Evolutionary conservation across 2,113 vertebrate genomes (phyloP), one percentile per base, ranked within the genome.

Genomic region (Notothenia coriiceps): DNA sequence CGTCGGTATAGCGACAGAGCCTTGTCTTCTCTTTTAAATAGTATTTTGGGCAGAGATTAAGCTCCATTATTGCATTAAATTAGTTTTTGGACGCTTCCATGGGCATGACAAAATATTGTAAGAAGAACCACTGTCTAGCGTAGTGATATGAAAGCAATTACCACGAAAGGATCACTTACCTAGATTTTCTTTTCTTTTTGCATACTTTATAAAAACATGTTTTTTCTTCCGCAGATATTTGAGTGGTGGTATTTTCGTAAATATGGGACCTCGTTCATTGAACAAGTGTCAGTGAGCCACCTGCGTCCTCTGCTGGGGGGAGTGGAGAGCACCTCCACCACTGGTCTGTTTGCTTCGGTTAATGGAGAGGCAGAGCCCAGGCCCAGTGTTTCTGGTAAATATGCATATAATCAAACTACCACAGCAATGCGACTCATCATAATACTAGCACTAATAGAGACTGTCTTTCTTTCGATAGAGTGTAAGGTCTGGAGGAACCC

Each of bases 191-290:
- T 64, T n/a, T 64, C 25, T 56, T 6, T 7, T 40, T 40, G 35
- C 35, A 40, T 40, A 40, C 35, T 40, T 40, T 40, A 40, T 40
- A 40, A 40, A 29, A 40, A 8, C 1, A 0, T 56, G 0, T 88
- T 0, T 52, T 0, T 88, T 69, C 46, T 0, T 40, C 17, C 10
- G 6, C 90, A 99, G 98, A 96, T 99, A 93, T 99, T 99, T 95
- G 98, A 99, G 89, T 99, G 97, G 97, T 99, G 98, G 97, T 98
- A 99, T 88, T 99, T 99, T 84, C 95, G 96, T 69, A 99, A 99
- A 68, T 98, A 99, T 0, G 98, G 98, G 75, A 98, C 97, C 0
- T 99, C 98, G 1, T 99, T 99, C 93, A 99, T 99, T 4, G 98
- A 99, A 86, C 98, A 99, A 95, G 97, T 99, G 6, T 99, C 98